phyloP scores from a whole-genome alignment of 2,113 vertebrate species.

The Saguinus midas region DNA sequence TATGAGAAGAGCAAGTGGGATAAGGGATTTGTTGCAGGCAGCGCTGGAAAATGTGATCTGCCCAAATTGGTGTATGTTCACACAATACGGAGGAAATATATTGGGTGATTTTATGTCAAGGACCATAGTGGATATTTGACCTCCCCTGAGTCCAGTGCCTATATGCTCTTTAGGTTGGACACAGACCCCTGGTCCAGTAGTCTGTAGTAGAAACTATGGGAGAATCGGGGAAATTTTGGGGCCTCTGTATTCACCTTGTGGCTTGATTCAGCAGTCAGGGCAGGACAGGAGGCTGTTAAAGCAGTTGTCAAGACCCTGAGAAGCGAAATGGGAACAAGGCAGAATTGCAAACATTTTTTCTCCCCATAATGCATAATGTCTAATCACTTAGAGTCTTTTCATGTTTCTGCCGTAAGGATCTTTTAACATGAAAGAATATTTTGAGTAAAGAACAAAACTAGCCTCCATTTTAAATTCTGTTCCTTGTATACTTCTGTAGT shows the following conservation, averaged over 20 bases:
- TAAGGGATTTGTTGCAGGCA: not conserved
- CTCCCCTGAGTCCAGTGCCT: not conserved
- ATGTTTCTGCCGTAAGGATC: not conserved
- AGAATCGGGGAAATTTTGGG: not conserved
- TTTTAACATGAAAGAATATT: conserved; percentile 49
- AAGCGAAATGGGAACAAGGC: not conserved
- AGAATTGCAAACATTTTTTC: not conserved
- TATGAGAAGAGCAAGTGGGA: not conserved
- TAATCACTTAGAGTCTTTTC: not conserved
- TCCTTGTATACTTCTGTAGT: not conserved
- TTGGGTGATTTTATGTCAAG: not conserved
- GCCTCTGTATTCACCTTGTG: not conserved
- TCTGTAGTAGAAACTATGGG: not conserved
- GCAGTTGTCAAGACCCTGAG: not conserved
- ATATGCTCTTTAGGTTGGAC: conserved; percentile 5
- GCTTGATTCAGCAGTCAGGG: not conserved
- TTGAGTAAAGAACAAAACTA: conserved; percentile 30
- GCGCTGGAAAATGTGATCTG: not conserved
- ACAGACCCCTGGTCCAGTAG: not conserved
- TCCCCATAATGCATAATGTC: not conserved
- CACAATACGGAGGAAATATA: not conserved
- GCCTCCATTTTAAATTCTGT: conserved; percentile 18
- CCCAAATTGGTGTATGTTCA: not conserved
- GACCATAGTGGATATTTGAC: not conserved
- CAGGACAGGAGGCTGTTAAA: not conserved